Percentiles rank a stretch among this genome's conserved stretches.
These are phyloP conservation scores for Calyptomena viridis DNA, from an alignment of 2,113 vertebrate genomes.

Conservation along the genomic window DNA sequence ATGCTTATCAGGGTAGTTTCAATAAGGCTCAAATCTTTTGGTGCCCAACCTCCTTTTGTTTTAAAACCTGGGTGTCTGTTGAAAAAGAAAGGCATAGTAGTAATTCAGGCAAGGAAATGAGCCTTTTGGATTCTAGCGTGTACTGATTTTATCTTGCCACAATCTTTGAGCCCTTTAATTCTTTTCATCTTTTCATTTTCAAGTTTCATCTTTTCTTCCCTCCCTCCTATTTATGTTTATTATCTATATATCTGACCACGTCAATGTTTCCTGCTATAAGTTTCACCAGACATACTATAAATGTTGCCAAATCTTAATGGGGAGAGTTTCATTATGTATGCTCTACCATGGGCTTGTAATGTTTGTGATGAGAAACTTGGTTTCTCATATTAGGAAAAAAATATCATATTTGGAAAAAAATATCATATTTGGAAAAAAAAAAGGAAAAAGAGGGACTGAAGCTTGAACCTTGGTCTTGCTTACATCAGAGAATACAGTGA, in stretches of 20 bases:
- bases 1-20: background rate
- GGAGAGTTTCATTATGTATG: background rate
- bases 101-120: background rate
- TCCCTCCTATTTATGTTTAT: background rate
- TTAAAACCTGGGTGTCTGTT: background rate
- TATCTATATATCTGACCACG: background rate
- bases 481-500: background rate
- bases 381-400: too few relatives aligned
- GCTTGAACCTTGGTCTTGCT: background rate
- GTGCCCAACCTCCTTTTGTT: background rate
- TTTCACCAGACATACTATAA: background rate
- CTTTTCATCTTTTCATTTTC: background rate
- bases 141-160: background rate
- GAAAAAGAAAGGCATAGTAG: background rate
- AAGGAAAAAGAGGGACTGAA: background rate
- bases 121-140: background rate
- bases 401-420: background rate
- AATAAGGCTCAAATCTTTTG: background rate
- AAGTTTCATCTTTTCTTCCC: background rate
- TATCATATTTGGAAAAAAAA: background rate
- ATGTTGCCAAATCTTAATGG: background rate
- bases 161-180: background rate
- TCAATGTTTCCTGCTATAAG: background rate
- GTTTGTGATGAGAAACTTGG: background rate
- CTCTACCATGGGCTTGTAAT: background rate